A percentile compares a stretch with the other conserved stretches of the same genome.
Conservation (phyloP, 2,888 invertebrate genomes). For the Liodrosophila aerea region DNA sequence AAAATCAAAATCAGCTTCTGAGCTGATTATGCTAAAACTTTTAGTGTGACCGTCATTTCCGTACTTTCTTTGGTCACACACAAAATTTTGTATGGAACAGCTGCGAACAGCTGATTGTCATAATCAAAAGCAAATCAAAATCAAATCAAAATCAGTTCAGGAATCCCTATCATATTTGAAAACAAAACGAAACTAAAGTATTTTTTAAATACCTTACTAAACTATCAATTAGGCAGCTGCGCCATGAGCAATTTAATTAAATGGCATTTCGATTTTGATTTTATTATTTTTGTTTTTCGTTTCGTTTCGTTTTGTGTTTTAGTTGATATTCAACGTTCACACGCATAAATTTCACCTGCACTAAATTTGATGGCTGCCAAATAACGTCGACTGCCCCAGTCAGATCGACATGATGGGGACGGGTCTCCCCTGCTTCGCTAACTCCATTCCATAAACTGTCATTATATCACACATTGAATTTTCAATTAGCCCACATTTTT, state of each 20-base stretch:
- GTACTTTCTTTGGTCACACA: too few relatives aligned
- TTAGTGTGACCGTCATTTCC: too few relatives aligned
- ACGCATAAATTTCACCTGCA: conserved; percentile 75
- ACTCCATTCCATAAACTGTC: not conserved
- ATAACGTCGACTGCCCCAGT: too few relatives aligned
- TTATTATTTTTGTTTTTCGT: conserved; percentile 23
- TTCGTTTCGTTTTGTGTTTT: conserved; percentile 39
- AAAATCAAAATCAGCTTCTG: too few relatives aligned
- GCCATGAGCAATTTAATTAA: conserved; percentile 18
- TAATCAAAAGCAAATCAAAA: too few relatives aligned
- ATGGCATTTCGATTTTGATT: conserved; percentile 32
- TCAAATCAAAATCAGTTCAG: not conserved
- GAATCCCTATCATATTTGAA: too few relatives aligned
- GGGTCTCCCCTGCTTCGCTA: not conserved
- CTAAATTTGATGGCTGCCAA: conserved; percentile 54
- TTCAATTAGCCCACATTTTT: conserved; percentile 54
- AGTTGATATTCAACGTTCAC: conserved; percentile 69
- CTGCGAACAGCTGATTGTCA: too few relatives aligned
- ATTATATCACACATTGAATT: conserved; percentile 58
- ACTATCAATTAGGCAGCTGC: conserved; percentile 49
- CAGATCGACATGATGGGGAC: too few relatives aligned
- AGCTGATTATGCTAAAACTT: too few relatives aligned
- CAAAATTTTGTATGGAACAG: too few relatives aligned
- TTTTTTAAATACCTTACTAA: conserved; percentile 39
- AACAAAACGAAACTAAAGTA: conserved; percentile 1